phyloP scores from a whole-genome alignment of 2,797 vertebrate genomes.

The Picus viridis region DNA sequence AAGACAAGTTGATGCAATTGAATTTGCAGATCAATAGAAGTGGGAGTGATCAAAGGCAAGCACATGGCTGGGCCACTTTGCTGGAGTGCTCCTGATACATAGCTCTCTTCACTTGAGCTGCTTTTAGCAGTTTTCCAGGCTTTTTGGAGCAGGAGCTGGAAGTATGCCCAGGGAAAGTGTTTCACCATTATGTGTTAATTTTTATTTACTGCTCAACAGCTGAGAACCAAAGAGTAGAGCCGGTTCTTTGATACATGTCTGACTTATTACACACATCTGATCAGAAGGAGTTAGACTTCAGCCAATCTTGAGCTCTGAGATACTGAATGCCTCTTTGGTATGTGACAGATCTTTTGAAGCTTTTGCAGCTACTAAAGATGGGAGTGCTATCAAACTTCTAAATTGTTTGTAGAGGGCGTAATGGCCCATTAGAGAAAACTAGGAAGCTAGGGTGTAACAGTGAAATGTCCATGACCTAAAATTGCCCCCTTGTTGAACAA shows the following conservation, averaged over 20 bases:
- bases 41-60: constrained; percentile 25
- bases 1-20: constrained; percentile 11
- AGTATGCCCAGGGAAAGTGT: not conserved
- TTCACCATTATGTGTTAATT: not conserved
- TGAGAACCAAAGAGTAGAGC: not conserved
- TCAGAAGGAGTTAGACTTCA: not conserved
- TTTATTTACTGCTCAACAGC: not conserved
- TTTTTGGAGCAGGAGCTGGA: constrained; percentile 15
- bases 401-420: not conserved
- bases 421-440: constrained; percentile 9
- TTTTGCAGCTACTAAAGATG: constrained; percentile 5
- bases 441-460: not conserved
- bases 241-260: constrained; percentile 1
- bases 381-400: not conserved
- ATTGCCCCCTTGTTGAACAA: not conserved
- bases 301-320: not conserved
- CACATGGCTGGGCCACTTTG: not conserved
- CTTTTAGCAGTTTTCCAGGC: constrained; percentile 25
- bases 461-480: not conserved
- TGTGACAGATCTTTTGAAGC: not conserved
- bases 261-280: not conserved
- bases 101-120: not conserved
- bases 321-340: not conserved
- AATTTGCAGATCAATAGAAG: constrained; percentile 4
- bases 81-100: not conserved